Evolutionary conservation across 2,888 invertebrate species (phyloP).

Genomic region (Polydrusus tereticollis): DNA sequence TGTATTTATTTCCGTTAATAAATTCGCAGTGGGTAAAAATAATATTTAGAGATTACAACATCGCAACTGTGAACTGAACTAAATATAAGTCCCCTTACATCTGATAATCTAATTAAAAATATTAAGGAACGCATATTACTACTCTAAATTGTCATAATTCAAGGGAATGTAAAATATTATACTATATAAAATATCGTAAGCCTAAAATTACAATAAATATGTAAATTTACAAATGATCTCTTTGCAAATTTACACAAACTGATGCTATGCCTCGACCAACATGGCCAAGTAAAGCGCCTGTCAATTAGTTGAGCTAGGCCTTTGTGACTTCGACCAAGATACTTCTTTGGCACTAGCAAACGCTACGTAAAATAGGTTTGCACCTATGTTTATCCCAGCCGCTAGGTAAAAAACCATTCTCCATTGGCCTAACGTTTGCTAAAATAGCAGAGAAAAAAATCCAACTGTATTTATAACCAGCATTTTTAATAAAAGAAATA

Average conservation of each 20-base stretch:
- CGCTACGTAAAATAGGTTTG: slow-evolving; percentile 82
- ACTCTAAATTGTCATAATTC: background rate
- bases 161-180: background rate
- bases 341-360: slow-evolving; percentile 86
- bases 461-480: too few species aligned
- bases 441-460: slow-evolving; percentile 24
- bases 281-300: slow-evolving; percentile 61
- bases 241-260: slow-evolving; percentile 19
- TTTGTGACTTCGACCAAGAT: slow-evolving; percentile 70
- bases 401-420: slow-evolving; percentile 85
- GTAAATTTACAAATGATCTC: slow-evolving; percentile 5
- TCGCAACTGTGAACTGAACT: too few species aligned
- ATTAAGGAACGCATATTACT: too few species aligned
- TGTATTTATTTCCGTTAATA: too few species aligned
- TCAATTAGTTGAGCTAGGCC: slow-evolving; percentile 63
- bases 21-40: too few species aligned
- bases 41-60: too few species aligned
- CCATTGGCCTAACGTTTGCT: slow-evolving; percentile 83
- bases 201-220: background rate
- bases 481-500: too few species aligned
- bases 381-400: slow-evolving; percentile 80
- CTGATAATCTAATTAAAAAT: too few species aligned
- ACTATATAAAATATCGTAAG: background rate
- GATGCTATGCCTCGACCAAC: slow-evolving; percentile 57
- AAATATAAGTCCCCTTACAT: too few species aligned